Base-by-base conservation (phyloP, 2,113 vertebrate genomes). In the Planiliza haematocheilus region DNA sequence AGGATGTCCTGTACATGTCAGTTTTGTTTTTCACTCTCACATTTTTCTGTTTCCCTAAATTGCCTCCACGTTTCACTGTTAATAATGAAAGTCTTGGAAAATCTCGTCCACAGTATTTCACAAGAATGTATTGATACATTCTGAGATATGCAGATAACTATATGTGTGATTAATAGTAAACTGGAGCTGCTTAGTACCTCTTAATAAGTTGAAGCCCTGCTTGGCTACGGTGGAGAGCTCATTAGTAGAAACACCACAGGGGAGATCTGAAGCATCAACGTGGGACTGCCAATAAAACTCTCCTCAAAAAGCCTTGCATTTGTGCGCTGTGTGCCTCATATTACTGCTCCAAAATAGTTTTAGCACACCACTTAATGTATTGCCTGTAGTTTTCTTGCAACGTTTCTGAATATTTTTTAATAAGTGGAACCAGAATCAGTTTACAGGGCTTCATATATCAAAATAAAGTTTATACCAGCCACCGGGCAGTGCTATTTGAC, bases 231-330 rank as follows among this genome's bases (percentile, higher is more conserved):
- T 46, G 4, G 51, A 50, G 38, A 55, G 24, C 52, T 57, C 42
- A 70, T 83, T 74, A 60, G 48, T 70, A 56, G 52, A 37, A 34
- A 55, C 9, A 24, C 53, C 64, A 36, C 58, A 49, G 30, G 11
- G 48, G 37, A 63, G 57, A 74, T 79, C 48, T 73, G 51, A 52
- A 66, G 39, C 41, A 75, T 11, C 34, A 59, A n/a, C 46, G 48
- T 2, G 9, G 66, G 37, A 37, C 13, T 20, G 34, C 39, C 34
- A 55, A 38, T 17, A 0, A 46, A 43, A 43, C 34, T 12, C 39
- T 30, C 6, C 1, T 7, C 0, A 14, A 51, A 39, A 50, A 4
- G 24, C 20, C 7, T 12, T 11, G 30, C 39, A 45, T 20, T 70
- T 50, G 17, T 49, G 43, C n/a, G 1, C 10, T 11, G 1, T 59